Conservation (phyloP, 2,888 invertebrate species). For the Syritta pipiens region DNA sequence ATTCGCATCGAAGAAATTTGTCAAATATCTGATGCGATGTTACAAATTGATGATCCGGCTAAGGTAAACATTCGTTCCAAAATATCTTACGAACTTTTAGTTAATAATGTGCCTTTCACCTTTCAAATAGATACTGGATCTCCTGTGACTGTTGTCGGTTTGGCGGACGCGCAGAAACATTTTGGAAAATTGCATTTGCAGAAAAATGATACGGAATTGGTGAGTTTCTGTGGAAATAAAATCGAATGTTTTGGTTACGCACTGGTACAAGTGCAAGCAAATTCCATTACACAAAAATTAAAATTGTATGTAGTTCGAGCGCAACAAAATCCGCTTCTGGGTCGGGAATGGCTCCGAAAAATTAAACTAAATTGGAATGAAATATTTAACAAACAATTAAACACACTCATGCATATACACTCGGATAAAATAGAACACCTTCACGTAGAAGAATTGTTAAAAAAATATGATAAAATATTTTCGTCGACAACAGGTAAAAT, state of each 20-base stretch:
- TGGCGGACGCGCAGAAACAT: slow-evolving; percentile 17
- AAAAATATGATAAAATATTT: slow-evolving; percentile 44
- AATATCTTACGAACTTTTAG: slow-evolving; percentile 3
- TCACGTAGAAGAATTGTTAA: slow-evolving; percentile 1
- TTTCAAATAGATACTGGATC: slow-evolving; percentile 20
- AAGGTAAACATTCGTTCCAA: slow-evolving; percentile 19
- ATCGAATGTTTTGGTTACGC: slow-evolving; percentile 20
- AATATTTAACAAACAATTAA: slow-evolving; percentile 10
- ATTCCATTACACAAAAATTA: background rate
- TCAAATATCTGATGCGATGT: slow-evolving; percentile 17
- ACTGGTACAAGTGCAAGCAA: background rate
- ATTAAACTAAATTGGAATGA: slow-evolving; percentile 8
- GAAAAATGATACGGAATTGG: slow-evolving; percentile 4
- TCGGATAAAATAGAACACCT: background rate
- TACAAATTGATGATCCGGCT: background rate
- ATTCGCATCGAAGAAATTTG: slow-evolving; percentile 6
- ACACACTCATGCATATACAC: slow-evolving; percentile 18
- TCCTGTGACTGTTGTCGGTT: slow-evolving; percentile 16
- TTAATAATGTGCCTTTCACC: background rate
- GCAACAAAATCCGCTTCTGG: slow-evolving; percentile 14
- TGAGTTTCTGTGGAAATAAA: slow-evolving; percentile 10
- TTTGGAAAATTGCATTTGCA: slow-evolving; percentile 5
- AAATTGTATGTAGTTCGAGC: slow-evolving; percentile 30
- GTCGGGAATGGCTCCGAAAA: slow-evolving; percentile 13
- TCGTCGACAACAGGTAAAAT: slow-evolving; percentile 43